A percentile compares a stretch with the other conserved stretches of the same genome.
Conservation (phyloP, 2,888 invertebrate genomes). For the Apeira syringaria region DNA sequence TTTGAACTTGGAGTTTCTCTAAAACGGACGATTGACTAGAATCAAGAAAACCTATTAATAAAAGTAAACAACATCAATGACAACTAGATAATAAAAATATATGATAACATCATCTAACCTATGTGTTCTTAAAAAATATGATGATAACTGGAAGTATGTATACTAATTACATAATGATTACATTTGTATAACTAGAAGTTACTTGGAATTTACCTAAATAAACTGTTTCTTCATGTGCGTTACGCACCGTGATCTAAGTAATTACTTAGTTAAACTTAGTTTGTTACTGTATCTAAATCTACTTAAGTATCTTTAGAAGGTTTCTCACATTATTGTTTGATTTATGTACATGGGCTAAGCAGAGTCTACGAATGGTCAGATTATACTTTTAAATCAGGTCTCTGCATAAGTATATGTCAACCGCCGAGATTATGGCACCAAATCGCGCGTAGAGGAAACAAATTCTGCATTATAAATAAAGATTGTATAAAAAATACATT, state of each 20-base stretch:
- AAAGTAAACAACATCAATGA: constrained; percentile 14
- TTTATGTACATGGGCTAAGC: too few relatives aligned
- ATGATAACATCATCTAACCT: constrained; percentile 12
- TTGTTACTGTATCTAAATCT: neutral
- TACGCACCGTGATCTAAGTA: constrained; percentile 9
- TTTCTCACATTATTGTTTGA: too few relatives aligned
- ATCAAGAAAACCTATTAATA: constrained; percentile 3
- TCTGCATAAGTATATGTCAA: too few relatives aligned
- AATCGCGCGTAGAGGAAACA: too few relatives aligned
- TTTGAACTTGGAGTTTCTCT: constrained; percentile 18
- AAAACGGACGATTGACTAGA: constrained; percentile 15
- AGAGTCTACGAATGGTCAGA: too few relatives aligned
- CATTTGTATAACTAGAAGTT: neutral
- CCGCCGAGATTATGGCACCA: too few relatives aligned
- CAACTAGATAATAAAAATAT: constrained; percentile 13
- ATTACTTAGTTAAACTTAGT: constrained; percentile 4
- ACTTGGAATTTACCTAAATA: constrained; percentile 1
- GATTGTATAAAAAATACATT: too few relatives aligned
- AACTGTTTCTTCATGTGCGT: neutral
- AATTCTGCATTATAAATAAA: too few relatives aligned
- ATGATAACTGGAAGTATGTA: constrained; percentile 4
- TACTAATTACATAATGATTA: neutral
- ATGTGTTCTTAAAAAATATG: constrained; percentile 4
- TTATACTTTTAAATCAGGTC: too few relatives aligned
- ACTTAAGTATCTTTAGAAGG: too few relatives aligned